Base-by-base conservation (phyloP, 2,888 invertebrate species). In the Polietes domitor region DNA sequence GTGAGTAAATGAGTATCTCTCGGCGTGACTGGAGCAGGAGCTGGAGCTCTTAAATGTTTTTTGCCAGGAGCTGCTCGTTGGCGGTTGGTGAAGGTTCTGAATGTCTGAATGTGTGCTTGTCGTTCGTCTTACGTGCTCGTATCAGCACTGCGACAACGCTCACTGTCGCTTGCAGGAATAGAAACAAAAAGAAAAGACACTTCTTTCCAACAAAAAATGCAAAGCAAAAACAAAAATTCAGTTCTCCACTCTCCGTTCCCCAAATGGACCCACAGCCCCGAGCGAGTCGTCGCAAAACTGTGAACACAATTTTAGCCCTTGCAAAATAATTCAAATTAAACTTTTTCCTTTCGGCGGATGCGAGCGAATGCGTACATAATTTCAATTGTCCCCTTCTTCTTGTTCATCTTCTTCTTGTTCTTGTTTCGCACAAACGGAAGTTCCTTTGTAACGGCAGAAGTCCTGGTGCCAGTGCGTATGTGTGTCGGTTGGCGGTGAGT, bases 271-370 rank as follows among this genome's bases (percentile, higher is more conserved):
- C 76, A 65, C 47, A 41, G 81, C 84, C 81, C 68, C 41, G 72
- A 75, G 84, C 84, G 76, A 84, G 72, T 79, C 81, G 81, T 77
- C 70, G 78, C 76, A 81, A 80, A 81, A 81, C 81, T 79, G 77
- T 43, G 68, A 68, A 68, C 81, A 79, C 43, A 78, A 79, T 76
- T 76, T 65, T 53, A 37, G 81, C 43, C 81, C 81, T 81, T 78
- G 78, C 81, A 84, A 76, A 81, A 81, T 84, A 84, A 81, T 81
- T 84, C 84, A 84, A 84, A 84, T 84, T 84, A 84, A 84, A 84
- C 76, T 84, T 84, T 81, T 84, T 84, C 81, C 84, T 73, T 84
- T 78, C 76, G 78, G 84, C 84, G 81, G 78, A 76, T 84, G 78
- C 78, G 78, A 84, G 76, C 76, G 81, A 84, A 84, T 84, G 84